Conservation (phyloP, 2,113 vertebrate genomes). For the Deroptyus accipitrinus region DNA sequence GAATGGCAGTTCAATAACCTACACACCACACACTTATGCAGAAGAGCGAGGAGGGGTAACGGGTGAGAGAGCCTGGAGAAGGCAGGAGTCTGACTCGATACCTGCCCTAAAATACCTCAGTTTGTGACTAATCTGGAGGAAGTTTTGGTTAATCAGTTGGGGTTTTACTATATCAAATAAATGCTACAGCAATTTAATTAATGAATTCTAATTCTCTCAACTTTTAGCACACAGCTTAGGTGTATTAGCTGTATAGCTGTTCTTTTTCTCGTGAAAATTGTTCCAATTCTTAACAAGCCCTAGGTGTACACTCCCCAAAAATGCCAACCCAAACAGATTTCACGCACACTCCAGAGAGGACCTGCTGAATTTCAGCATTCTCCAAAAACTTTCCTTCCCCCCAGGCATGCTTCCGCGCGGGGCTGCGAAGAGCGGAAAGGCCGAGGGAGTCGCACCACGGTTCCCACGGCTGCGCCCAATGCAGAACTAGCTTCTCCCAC, state of each 20-base stretch:
- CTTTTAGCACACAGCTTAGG: fast-evolving
- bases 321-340: background rate
- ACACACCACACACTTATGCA: fast-evolving
- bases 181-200: background rate
- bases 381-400: fast-evolving
- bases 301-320: background rate
- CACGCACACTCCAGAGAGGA: background rate
- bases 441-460: no score
- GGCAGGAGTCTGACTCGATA: background rate
- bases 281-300: background rate
- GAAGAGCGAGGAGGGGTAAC: no score
- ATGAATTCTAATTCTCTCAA: background rate
- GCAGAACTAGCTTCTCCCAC: fast-evolving
- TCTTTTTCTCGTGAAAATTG: background rate
- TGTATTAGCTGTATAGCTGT: background rate
- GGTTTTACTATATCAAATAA: background rate
- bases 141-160: background rate
- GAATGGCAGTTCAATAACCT: background rate
- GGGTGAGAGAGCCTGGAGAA: fast-evolving
- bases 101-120: background rate
- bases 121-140: background rate
- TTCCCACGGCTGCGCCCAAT: fast-evolving
- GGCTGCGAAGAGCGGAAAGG: background rate
- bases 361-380: fast-evolving
- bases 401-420: fast-evolving